phyloP scores from a whole-genome alignment of 1,140 invertebrate species.

The Heliconius himera region DNA sequence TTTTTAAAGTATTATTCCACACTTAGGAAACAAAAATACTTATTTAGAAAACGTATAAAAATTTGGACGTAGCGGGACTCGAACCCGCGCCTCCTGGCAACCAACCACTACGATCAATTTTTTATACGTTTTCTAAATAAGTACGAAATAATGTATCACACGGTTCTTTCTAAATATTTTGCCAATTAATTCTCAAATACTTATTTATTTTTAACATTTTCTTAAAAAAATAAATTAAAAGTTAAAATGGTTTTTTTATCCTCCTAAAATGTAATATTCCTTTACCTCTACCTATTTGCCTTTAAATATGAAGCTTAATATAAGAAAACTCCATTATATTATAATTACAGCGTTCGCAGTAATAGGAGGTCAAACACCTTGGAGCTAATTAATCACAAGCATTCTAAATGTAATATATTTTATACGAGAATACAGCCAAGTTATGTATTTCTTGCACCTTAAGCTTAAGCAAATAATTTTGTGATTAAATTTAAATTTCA shows the following conservation, averaged over 20 bases:
- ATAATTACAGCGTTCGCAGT: neutral
- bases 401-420: conserved; percentile 9
- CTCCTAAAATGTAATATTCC: neutral
- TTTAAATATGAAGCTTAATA: conserved; percentile 5
- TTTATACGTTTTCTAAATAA: too few species aligned
- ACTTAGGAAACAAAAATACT: too few species aligned
- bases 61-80: too few species aligned
- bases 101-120: too few species aligned
- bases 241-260: neutral
- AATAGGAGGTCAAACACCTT: conserved; percentile 3
- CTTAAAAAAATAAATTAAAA: neutral
- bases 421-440: neutral
- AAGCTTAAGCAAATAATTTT: neutral
- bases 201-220: neutral
- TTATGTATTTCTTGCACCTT: neutral
- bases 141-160: too few species aligned
- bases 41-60: too few species aligned
- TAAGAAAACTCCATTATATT: conserved; percentile 9
- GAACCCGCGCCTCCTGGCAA: too few species aligned
- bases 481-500: neutral
- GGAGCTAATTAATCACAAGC: neutral
- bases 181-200: neutral
- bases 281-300: neutral
- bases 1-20: too few species aligned
- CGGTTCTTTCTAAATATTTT: neutral